Evolutionary conservation across 2,888 invertebrate genomes (phyloP).

Genomic region (Pachliopta kotzebuea): DNA sequence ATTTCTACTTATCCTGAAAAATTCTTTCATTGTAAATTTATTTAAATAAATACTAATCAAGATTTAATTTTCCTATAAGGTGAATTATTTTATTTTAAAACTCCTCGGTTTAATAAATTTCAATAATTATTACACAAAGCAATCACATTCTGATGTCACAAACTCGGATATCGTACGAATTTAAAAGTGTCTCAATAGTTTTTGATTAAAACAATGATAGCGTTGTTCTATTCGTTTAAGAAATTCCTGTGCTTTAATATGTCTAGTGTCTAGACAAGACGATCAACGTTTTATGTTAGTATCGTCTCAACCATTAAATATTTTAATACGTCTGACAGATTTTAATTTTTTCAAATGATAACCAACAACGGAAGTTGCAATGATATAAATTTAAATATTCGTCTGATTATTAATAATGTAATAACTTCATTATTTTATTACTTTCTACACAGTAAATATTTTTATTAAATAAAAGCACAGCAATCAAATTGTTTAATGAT

Average conservation of each 20-base stretch:
- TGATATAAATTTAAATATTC: neutral
- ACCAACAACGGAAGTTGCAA: neutral
- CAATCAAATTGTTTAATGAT: too few species aligned
- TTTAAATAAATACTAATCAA: too few species aligned
- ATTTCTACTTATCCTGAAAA: too few species aligned
- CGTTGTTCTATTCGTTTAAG: neutral
- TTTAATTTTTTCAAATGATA: neutral
- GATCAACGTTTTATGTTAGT: conserved; percentile 15
- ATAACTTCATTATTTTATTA: too few species aligned
- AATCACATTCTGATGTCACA: neutral
- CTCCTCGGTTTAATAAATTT: neutral
- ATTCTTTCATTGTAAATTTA: too few species aligned
- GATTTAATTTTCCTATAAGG: too few species aligned
- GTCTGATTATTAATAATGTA: neutral
- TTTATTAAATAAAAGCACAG: too few species aligned
- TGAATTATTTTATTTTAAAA: too few species aligned
- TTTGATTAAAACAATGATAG: neutral
- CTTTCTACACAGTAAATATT: too few species aligned
- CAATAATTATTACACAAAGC: neutral
- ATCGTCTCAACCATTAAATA: conserved; percentile 5
- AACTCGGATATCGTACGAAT: neutral
- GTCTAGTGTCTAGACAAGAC: conserved; percentile 26
- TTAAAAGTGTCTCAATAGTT: neutral
- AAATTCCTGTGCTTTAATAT: conserved; percentile 6
- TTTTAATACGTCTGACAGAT: conserved; percentile 17